A percentile compares a stretch with the other conserved stretches of the same genome.
Conservation (phyloP, 2,113 vertebrate species). For the Ifrita kowaldi region DNA sequence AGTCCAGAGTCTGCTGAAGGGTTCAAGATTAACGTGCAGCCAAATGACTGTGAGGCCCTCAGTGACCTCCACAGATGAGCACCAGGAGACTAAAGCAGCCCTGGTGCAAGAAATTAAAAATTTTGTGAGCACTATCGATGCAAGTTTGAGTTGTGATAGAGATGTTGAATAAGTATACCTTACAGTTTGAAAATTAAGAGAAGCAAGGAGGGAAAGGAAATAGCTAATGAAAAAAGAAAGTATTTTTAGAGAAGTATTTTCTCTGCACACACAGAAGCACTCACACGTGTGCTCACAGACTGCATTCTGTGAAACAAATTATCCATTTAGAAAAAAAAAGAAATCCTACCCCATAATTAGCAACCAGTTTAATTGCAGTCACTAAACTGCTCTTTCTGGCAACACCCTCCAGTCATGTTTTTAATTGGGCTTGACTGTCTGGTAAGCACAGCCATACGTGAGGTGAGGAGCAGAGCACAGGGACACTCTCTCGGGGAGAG, state of each 20-base stretch:
- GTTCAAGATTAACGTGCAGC: not conserved
- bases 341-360: not conserved
- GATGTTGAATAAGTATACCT: not conserved
- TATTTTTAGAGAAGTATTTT: not conserved
- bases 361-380: not conserved
- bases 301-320: not conserved
- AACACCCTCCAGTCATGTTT: not conserved
- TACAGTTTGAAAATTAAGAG: not conserved
- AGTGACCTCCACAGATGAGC: constrained; percentile 5
- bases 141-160: not conserved
- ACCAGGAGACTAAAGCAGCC: not conserved
- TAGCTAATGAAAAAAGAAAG: not conserved
- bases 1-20: not conserved
- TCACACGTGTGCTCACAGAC: not conserved
- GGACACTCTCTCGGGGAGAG: not conserved
- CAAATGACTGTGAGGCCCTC: not conserved
- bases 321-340: not conserved
- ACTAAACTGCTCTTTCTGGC: not conserved
- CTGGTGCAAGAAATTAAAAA: not conserved
- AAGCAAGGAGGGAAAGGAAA: not conserved
- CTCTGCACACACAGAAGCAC: not conserved
- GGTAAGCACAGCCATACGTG: rapidly evolving
- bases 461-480: not conserved
- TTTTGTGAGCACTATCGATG: not conserved
- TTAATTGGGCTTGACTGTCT: constrained; percentile 14